phyloP scores from a whole-genome alignment of 2,797 vertebrate species.

The Anabacerthia variegaticeps region DNA sequence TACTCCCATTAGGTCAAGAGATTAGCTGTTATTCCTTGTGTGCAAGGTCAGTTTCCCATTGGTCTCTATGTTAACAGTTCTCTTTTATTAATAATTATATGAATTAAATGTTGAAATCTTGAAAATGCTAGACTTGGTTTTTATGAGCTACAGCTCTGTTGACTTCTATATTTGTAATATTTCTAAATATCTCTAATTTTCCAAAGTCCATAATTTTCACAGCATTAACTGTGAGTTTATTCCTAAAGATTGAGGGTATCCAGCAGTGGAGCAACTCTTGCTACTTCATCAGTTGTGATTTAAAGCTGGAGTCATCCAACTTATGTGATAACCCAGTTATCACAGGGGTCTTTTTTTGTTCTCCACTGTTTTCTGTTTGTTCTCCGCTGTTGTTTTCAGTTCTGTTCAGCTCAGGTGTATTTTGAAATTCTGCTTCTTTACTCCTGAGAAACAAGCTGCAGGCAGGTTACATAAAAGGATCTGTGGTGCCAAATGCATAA shows the following conservation, averaged over 20 bases:
- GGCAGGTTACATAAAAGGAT: neutral
- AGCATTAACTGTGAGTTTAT: neutral
- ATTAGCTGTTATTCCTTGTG: neutral
- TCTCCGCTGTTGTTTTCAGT: neutral
- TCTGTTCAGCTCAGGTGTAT: neutral
- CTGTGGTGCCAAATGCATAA: neutral
- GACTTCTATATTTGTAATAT: neutral
- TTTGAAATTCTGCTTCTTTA: neutral
- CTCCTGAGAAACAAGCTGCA: neutral
- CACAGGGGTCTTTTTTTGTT: neutral
- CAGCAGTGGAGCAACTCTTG: neutral
- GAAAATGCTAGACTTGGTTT: neutral
- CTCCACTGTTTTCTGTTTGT: neutral
- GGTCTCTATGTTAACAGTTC: neutral
- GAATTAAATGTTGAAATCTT: neutral
- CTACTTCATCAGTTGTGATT: neutral
- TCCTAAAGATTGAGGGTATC: neutral
- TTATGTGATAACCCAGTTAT: neutral
- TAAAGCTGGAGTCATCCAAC: neutral
- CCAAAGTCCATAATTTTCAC: neutral
- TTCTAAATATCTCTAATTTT: neutral
- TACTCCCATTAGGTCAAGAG: neutral
- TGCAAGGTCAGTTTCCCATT: neutral
- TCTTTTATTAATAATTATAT: neutral
- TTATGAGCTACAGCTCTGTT: neutral